Evolutionary conservation across 2,113 vertebrate species (phyloP).

Genomic region (Platichthys flesus): DNA sequence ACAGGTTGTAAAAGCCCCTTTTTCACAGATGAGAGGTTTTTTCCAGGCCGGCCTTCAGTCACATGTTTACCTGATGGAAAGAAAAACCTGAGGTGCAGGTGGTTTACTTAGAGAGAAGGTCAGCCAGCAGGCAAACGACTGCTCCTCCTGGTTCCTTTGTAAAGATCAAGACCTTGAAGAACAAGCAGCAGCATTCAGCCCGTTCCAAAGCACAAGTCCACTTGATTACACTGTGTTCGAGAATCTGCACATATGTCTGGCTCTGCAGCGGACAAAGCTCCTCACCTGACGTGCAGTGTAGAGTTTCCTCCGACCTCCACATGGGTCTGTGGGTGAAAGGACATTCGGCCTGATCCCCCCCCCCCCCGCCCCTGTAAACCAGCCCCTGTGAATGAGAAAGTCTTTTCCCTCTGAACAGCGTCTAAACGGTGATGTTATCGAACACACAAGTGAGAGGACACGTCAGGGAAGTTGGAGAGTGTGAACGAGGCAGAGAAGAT

Average conservation of each 20-base stretch:
- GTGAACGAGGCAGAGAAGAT: too few species aligned
- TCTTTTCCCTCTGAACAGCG: neutral
- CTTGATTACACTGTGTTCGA: slow-evolving; percentile 51
- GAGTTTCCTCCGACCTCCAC: slow-evolving; percentile 53
- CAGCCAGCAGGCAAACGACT: slow-evolving; percentile 26
- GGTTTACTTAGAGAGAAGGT: neutral
- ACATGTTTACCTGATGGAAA: too few species aligned
- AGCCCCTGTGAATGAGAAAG: neutral
- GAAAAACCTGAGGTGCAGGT: too few species aligned
- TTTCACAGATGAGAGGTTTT: too few species aligned
- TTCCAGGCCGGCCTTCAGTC: too few species aligned
- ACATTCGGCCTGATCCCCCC: slow-evolving; percentile 30
- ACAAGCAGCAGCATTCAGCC: slow-evolving; percentile 61
- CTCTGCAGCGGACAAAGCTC: slow-evolving; percentile 60
- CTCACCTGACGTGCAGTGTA: slow-evolving; percentile 57
- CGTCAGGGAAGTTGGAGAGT: neutral
- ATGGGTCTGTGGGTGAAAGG: slow-evolving; percentile 37
- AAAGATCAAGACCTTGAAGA: slow-evolving; percentile 54
- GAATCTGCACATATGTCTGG: slow-evolving; percentile 59
- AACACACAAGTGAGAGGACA: neutral
- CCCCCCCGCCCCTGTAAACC: neutral
- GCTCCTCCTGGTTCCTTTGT: slow-evolving; percentile 4
- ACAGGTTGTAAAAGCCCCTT: too few species aligned
- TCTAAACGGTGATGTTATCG: neutral
- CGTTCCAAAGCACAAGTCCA: slow-evolving; percentile 38